Conservation (phyloP, 2,888 invertebrate genomes). For the Clistopyga incitator region DNA sequence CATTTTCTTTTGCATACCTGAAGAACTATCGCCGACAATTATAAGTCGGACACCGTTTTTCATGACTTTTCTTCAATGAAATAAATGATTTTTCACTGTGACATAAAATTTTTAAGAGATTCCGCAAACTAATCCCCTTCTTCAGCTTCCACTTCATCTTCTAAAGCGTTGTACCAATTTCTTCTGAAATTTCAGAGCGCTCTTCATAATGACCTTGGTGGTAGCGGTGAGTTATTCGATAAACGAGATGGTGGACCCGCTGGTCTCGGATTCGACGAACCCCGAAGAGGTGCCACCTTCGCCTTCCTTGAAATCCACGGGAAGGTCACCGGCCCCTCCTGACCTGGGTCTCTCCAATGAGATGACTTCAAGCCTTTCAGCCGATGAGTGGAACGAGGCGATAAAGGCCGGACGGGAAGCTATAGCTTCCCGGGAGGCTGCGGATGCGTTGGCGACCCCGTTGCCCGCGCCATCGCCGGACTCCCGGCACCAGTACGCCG, state of each 20-base stretch:
- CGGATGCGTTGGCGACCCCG: conserved; percentile 85
- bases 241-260: conserved; percentile 62
- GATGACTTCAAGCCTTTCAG: conserved; percentile 75
- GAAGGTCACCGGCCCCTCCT: not conserved
- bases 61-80: too few relatives aligned
- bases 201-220: conserved; percentile 85
- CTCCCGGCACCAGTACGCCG: conserved; percentile 89
- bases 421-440: conserved; percentile 85
- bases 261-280: conserved; percentile 74
- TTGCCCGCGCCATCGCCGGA: conserved; percentile 87
- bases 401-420: conserved; percentile 86
- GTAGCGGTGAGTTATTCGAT: conserved; percentile 86
- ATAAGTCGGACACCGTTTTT: too few relatives aligned
- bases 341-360: conserved; percentile 55
- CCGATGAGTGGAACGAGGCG: conserved; percentile 85
- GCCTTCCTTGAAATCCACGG: conserved; percentile 65
- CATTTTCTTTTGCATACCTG: not conserved
- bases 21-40: not conserved
- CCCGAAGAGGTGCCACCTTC: conserved; percentile 45
- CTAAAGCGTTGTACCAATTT: not conserved
- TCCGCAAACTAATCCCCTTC: too few relatives aligned
- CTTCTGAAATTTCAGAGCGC: conserved; percentile 82
- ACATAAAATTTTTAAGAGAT: too few relatives aligned
- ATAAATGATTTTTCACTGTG: too few relatives aligned
- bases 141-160: too few relatives aligned